Evolutionary conservation across 2,888 invertebrate species (phyloP), one percentile per base, ranked within the genome.

Genomic region (Chesias legatella): DNA sequence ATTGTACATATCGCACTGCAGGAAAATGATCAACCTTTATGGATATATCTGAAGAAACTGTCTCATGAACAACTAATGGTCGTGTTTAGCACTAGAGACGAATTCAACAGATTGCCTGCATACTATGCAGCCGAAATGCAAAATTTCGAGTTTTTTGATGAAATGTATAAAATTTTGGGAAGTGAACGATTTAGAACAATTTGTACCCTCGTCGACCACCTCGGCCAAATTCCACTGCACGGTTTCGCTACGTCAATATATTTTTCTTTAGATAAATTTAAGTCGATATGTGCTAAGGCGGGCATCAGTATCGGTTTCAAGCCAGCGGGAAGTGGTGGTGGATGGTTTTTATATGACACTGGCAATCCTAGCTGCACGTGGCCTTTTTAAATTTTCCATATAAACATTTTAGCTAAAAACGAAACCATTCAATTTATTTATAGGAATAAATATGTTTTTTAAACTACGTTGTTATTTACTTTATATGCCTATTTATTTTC

Each of bases 311-410:
- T 39, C n/a, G 23, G 23, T 1, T 39, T 39, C 9, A 28, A 3
- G 2, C 2, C 13, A 11, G 9, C 31, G 8, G 6, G 27, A 10
- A 22, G 28, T n/a, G n/a, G 20, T 10, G 8, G 29, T 17, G 32
- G 32, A 2, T 42, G 42, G 36, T 32, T 8, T 21, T 36, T 42
- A 24, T 42, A 24, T 29, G 32, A 42, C 17, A 11, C 27, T n/a
- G 24, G 31, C 1, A 31, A 42, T 26, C 23, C 31, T 1, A 28
- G 28, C 4, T 22, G 17, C 4, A 13, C 6, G 13, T 38, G 32
- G 38, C 13, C 13, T 17, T 2, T 5, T 3, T 17, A 17, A 17
- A 3, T 5, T 17, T 3, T 17, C 13, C 2, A 17, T 3, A 17
- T 17, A 17, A 17, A 17, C 5, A 17, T 5, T 17, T 17, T 2